Conservation (phyloP, 1,140 invertebrate species). For the Papilio dardanus region DNA sequence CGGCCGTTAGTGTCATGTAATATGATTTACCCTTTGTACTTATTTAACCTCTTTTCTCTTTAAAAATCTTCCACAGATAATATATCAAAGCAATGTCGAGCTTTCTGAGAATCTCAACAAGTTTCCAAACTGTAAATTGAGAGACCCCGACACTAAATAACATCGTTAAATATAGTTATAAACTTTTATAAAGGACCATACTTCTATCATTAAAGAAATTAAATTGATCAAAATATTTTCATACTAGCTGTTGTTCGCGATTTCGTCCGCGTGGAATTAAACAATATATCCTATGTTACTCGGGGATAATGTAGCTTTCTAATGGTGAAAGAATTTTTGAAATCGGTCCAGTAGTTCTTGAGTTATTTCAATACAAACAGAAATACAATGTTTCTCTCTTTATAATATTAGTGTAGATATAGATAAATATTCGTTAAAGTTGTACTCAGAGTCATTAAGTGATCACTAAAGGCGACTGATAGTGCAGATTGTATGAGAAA, state of each 20-base stretch:
- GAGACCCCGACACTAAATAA: conserved; percentile 7
- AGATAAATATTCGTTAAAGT: too few species aligned
- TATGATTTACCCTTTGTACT: not conserved
- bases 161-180: conserved; percentile 9
- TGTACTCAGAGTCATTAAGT: too few species aligned
- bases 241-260: too few species aligned
- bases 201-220: not conserved
- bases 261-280: too few species aligned
- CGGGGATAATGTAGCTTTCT: not conserved
- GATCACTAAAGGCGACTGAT: too few species aligned
- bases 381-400: too few species aligned
- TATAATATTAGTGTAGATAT: too few species aligned
- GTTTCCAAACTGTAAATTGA: conserved; percentile 25
- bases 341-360: too few species aligned
- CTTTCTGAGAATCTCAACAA: not conserved
- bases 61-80: conserved; percentile 32
- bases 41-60: not conserved
- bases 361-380: too few species aligned
- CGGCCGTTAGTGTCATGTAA: not conserved
- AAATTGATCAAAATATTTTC: not conserved
- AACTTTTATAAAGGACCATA: not conserved
- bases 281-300: too few species aligned
- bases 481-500: too few species aligned
- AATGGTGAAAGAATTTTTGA: too few species aligned
- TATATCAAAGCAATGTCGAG: not conserved